Conservation (phyloP, 2,888 invertebrate genomes). For the Acronicta alni region DNA sequence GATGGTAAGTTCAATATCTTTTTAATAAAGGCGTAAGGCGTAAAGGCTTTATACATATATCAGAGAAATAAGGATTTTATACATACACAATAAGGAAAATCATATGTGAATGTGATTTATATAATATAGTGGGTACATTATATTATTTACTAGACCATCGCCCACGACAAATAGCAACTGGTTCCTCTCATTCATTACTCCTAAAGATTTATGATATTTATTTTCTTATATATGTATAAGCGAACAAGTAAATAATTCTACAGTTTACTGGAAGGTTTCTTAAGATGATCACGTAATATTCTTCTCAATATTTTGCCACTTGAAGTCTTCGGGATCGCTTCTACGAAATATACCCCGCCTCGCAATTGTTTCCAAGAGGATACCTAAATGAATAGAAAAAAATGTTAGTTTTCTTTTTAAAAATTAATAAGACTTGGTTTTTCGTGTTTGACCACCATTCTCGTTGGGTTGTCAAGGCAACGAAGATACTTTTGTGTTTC, state of each 20-base stretch:
- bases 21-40: too few relatives aligned
- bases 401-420: constrained; percentile 1
- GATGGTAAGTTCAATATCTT: too few relatives aligned
- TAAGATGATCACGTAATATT: constrained; percentile 74
- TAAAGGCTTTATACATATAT: too few relatives aligned
- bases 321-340: constrained; percentile 92
- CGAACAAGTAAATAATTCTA: constrained; percentile 21
- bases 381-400: constrained; percentile 65
- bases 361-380: constrained; percentile 92
- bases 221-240: too few relatives aligned
- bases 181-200: neutral
- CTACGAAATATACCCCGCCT: constrained; percentile 92
- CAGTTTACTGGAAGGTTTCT: constrained; percentile 50
- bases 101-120: constrained; percentile 4
- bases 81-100: constrained; percentile 10
- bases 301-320: constrained; percentile 94
- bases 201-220: neutral
- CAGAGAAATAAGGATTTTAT: neutral
- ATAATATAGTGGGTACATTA: neutral
- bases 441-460: neutral
- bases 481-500: neutral
- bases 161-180: constrained; percentile 1
- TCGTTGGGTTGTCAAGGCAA: neutral
- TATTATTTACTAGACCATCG: constrained; percentile 4
- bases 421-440: neutral